Base-by-base conservation (phyloP, 2,797 vertebrate species). In the Ctenopoma multispine region DNA sequence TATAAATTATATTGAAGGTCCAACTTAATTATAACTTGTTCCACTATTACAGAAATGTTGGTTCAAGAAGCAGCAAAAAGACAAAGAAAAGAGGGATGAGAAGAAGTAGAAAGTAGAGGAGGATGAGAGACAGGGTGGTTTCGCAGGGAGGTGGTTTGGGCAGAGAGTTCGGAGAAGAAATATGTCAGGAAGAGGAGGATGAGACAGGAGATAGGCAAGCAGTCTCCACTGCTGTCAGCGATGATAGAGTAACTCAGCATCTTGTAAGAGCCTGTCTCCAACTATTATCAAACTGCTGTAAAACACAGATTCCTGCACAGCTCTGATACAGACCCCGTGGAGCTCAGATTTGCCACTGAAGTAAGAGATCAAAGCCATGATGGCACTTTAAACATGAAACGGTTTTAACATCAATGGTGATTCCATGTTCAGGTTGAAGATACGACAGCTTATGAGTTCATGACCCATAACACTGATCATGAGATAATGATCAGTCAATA, bases 171-270 rank as follows among this genome's bases (percentile, higher is more conserved):
- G 53, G 61, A 59, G 61, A 75, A 67, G 40, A 83, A 73, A 59
- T 50, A 71, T 69, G 77, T 79, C 82, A 75, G 75, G 70, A 80
- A 58, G 63, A 69, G 43, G 60, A 75, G 58, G 76, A 77, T 69
- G 62, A 81, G 75, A 80, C 69, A 55, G 40, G 31, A 87, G 81
- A 88, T 82, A 86, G 79, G 69, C 74, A 67, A 59, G 63, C 63
- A 80, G 91, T 74, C 87, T 88, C 88, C 85, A 77, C 46, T 15
- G 68, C 86, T 89, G 84, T 87, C 86, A 87, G 36, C 56, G 29
- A 80, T 87, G 87, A 90, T 82, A 64, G 79, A 91, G 77, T 72
- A 81, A 77, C 65, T 80, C 64, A 65, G 68, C 63, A 56, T 79
- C 51, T 84, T 70, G 43, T 66, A 66, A 79, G 77, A 87, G 70